Conservation (phyloP, 1,140 invertebrate species). For the Zaprionus ornatus region DNA sequence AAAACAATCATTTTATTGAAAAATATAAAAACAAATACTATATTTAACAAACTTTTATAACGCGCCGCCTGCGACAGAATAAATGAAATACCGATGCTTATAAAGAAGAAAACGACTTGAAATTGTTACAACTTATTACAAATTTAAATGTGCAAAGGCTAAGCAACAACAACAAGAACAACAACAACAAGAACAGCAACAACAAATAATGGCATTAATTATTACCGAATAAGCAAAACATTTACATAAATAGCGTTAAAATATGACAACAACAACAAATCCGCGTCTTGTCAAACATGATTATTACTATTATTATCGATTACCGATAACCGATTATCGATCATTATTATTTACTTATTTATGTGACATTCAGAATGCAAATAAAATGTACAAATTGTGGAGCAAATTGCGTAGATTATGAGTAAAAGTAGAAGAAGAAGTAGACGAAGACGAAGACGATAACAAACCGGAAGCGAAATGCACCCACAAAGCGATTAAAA, state of each 20-base stretch:
- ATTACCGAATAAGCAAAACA: constrained; percentile 43
- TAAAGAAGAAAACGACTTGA: constrained; percentile 51
- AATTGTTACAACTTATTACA: constrained; percentile 57
- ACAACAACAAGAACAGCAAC: constrained; percentile 45
- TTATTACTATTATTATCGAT: constrained; percentile 37
- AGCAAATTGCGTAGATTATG: constrained; percentile 47
- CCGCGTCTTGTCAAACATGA: constrained; percentile 77
- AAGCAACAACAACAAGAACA: constrained; percentile 32
- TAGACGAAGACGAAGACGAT: constrained; percentile 1
- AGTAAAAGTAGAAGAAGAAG: constrained; percentile 13
- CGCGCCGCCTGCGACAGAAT: constrained; percentile 33
- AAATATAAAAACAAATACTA: constrained; percentile 20
- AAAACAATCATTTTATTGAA: constrained; percentile 76
- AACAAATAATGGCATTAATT: constrained; percentile 67
- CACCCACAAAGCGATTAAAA: constrained; percentile 54
- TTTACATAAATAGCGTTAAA: constrained; percentile 25
- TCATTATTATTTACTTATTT: constrained; percentile 43
- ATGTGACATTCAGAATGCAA: constrained; percentile 60
- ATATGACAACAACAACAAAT: constrained; percentile 58
- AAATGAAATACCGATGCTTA: constrained; percentile 47
- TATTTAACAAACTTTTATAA: constrained; percentile 75
- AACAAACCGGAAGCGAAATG: constrained; percentile 39
- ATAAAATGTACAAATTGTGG: constrained; percentile 82
- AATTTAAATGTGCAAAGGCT: constrained; percentile 58
- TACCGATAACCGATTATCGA: neutral